Evolutionary conservation across 2,113 vertebrate genomes (phyloP).

Genomic region (Scophthalmus maximus): DNA sequence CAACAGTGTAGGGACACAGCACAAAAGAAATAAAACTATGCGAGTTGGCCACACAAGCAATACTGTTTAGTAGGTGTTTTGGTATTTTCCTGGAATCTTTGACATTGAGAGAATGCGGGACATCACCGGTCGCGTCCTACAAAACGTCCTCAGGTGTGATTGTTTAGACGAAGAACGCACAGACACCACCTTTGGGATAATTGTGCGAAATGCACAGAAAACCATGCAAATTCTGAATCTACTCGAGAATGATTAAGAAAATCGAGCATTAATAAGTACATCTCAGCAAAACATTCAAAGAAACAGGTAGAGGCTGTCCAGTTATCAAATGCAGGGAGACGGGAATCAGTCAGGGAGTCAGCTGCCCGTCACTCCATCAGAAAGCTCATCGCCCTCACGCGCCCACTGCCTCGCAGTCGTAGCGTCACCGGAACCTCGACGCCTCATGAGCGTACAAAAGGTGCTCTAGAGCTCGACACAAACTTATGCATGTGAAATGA

Average conservation of each 20-base stretch:
- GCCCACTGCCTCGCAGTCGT: constrained; percentile 34
- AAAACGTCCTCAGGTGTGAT: not conserved
- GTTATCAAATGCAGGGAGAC: constrained; percentile 7
- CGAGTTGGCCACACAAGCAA: not conserved
- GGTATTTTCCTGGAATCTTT: not conserved
- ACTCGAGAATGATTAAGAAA: too few species aligned
- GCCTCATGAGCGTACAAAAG: constrained; percentile 46
- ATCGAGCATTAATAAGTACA: too few species aligned
- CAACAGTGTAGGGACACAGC: not conserved
- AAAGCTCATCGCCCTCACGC: constrained; percentile 24
- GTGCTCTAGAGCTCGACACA: constrained; percentile 40
- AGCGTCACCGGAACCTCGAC: constrained; percentile 38
- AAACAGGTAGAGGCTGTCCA: not conserved
- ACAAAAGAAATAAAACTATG: not conserved
- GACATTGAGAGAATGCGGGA: too few species aligned
- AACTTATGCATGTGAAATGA: constrained; percentile 71
- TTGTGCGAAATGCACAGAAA: too few species aligned
- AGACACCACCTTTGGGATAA: not conserved
- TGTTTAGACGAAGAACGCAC: not conserved
- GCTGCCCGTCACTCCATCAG: constrained; percentile 33
- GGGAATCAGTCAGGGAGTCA: constrained; percentile 25
- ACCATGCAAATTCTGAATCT: too few species aligned
- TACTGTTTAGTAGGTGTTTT: not conserved
- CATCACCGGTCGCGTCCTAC: too few species aligned
- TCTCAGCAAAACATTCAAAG: not conserved